Conservation (phyloP, 2,888 invertebrate genomes). For the Oeneis ivallda region DNA sequence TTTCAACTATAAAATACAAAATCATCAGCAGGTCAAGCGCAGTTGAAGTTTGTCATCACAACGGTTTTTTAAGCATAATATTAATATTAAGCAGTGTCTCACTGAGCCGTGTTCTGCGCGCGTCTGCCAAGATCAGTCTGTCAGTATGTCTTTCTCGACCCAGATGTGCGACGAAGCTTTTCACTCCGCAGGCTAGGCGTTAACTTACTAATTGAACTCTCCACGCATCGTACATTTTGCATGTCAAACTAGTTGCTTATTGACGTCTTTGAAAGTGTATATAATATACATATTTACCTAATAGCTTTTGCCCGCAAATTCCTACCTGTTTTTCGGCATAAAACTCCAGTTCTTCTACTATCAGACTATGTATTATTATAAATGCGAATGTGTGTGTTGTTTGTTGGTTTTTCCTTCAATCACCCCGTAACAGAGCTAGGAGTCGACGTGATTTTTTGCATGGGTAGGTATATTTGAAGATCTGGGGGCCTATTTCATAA, state of each 20-base stretch:
- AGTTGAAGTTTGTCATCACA: conserved; percentile 18
- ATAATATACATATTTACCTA: too few relatives aligned
- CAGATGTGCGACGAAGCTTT: conserved; percentile 39
- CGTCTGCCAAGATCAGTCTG: conserved; percentile 34
- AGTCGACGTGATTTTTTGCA: too few relatives aligned
- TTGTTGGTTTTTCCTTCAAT: too few relatives aligned
- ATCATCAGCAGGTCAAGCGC: conserved; percentile 5
- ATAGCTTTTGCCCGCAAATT: too few relatives aligned
- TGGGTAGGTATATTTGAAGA: too few relatives aligned
- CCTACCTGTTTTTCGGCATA: too few relatives aligned
- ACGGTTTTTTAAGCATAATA: conserved; percentile 29
- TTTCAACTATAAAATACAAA: neutral
- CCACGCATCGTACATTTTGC: conserved; percentile 33
- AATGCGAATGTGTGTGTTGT: too few relatives aligned
- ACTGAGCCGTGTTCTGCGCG: conserved; percentile 22
- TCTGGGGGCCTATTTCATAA: too few relatives aligned
- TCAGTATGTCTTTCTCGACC: conserved; percentile 36
- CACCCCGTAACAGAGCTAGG: too few relatives aligned
- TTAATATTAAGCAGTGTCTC: conserved; percentile 23
- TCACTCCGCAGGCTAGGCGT: conserved; percentile 38
- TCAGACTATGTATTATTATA: too few relatives aligned
- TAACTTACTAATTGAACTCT: conserved; percentile 42
- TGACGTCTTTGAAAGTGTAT: conserved; percentile 8
- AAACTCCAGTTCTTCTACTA: too few relatives aligned
- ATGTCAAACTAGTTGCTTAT: conserved; percentile 23